phyloP scores from a whole-genome alignment of 2,797 vertebrate genomes.

The Rhinella marina region DNA sequence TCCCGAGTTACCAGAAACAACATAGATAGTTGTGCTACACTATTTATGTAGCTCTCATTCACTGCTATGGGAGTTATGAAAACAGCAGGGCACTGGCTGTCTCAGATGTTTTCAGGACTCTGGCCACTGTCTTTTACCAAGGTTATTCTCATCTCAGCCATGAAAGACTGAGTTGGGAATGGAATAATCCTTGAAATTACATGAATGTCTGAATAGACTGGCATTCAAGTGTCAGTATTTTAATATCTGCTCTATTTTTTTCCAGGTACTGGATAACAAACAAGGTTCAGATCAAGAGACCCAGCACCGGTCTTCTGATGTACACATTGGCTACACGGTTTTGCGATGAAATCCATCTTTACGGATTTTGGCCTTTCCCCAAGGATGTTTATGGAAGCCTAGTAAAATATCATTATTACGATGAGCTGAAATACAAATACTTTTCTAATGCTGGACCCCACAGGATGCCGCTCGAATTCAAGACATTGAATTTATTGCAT shows the following conservation, averaged over 20 bases:
- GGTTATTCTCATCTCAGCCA: no score
- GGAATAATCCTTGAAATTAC: not conserved
- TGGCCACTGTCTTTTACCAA: no score
- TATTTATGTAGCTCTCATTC: no score
- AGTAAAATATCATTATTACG: slow-evolving; percentile 90
- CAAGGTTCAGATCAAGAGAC: slow-evolving; percentile 87
- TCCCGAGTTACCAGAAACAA: no score
- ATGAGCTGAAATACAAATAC: slow-evolving; percentile 85
- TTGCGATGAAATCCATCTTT: slow-evolving; percentile 88
- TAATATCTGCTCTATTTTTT: slow-evolving; percentile 59
- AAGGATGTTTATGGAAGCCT: slow-evolving; percentile 82
- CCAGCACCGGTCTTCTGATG: slow-evolving; percentile 89
- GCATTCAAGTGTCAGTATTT: not conserved
- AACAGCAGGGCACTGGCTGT: no score
- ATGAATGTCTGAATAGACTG: not conserved
- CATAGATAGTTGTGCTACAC: no score
- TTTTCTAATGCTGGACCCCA: slow-evolving; percentile 86
- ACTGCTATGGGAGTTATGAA: no score
- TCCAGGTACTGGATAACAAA: slow-evolving; percentile 88
- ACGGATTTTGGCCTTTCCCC: slow-evolving; percentile 90
- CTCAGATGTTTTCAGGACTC: no score
- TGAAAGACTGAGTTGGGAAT: no score
- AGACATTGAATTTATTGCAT: slow-evolving; percentile 81
- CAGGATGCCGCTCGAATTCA: slow-evolving; percentile 88
- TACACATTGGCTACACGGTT: slow-evolving; percentile 87